Base-by-base conservation (phyloP, 2,797 vertebrate species). In the Cyprinodon diabolis region DNA sequence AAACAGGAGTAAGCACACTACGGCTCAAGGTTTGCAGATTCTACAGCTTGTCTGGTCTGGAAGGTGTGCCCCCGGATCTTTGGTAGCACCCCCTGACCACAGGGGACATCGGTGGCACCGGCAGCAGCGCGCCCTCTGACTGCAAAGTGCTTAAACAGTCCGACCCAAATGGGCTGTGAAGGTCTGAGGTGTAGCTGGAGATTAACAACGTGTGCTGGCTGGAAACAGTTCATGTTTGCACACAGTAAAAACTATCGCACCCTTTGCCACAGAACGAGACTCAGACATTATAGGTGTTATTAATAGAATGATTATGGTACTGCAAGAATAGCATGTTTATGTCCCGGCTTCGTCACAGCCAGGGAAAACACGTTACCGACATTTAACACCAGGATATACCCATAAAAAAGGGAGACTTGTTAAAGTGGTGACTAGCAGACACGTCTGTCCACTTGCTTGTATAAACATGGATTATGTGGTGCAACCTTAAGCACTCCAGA, bases 151-250 rank as follows among this genome's bases (percentile, higher is more conserved):
- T 55, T 65, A 52, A 67, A 37, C 23, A 71, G 70, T 77, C 76
- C 56, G 79, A 82, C 84, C 82, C 69, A 70, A 83, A 89, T 72
- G 81, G 69, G 79, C 74, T 75, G 74, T 75, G 85, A 89, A 83
- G 66, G 79, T 82, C 68, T 13, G 81, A 86, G 88, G 90, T 86
- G 90, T 79, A 77, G 87, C 78, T 62, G 1, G 70, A 83, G 86
- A 91, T 90, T 92, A 90, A 92, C 88, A 83, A 88, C 67, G 84
- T 90, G 89, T 54, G 74, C 84, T 78, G 49, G 79, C 88, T 89
- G 90, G 85, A 88, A 87, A 80, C 69, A 51, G 70, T 75, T 88
- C 25, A 37, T 66, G 73, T 83, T 88, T 83, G 68, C 88, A 87
- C 87, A 84, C 88, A 90, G 82, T 91, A 88, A 91, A 91, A 86